Conservation (phyloP, 2,888 invertebrate genomes). For the Apoderus coryli region DNA sequence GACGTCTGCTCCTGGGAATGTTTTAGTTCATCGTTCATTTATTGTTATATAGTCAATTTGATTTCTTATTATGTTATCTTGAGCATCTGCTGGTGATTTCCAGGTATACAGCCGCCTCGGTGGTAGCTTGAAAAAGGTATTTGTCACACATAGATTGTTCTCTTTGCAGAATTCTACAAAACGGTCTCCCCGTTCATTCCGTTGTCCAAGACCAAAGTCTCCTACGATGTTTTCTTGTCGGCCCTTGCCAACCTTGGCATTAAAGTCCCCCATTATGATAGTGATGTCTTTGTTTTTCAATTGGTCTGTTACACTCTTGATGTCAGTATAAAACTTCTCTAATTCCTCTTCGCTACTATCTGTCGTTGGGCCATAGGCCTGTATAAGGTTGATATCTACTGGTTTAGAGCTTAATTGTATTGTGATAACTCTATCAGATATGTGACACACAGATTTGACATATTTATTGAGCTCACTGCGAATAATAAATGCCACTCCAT, state of each 20-base stretch:
- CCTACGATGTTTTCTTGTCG: slow-evolving; percentile 8
- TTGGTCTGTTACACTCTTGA: slow-evolving; percentile 4
- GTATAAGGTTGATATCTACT: slow-evolving; percentile 8
- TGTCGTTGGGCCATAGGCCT: slow-evolving; percentile 14
- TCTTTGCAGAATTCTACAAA: slow-evolving; percentile 11
- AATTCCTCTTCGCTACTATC: slow-evolving; percentile 10
- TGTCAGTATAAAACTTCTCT: slow-evolving; percentile 8
- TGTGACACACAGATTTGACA: slow-evolving; percentile 8
- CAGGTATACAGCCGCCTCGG: slow-evolving; percentile 13
- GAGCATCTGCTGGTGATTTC: slow-evolving; percentile 10
- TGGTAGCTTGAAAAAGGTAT: slow-evolving; percentile 12
- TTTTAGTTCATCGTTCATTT: slow-evolving; percentile 5
- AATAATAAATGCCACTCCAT: slow-evolving; percentile 11
- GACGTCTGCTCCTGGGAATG: background rate
- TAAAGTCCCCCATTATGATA: slow-evolving; percentile 10
- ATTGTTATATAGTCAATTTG: slow-evolving; percentile 14
- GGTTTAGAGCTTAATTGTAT: slow-evolving; percentile 8
- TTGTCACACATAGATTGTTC: slow-evolving; percentile 11
- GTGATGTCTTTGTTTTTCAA: slow-evolving; percentile 2
- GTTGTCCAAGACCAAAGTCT: slow-evolving; percentile 8
- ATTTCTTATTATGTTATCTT: slow-evolving; percentile 12
- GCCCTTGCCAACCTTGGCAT: slow-evolving; percentile 13
- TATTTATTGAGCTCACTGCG: background rate
- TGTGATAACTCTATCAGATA: slow-evolving; percentile 11
- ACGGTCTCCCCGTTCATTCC: slow-evolving; percentile 11